Conservation (phyloP, 2,888 invertebrate genomes). For the Pristionchus exspectatus region DNA sequence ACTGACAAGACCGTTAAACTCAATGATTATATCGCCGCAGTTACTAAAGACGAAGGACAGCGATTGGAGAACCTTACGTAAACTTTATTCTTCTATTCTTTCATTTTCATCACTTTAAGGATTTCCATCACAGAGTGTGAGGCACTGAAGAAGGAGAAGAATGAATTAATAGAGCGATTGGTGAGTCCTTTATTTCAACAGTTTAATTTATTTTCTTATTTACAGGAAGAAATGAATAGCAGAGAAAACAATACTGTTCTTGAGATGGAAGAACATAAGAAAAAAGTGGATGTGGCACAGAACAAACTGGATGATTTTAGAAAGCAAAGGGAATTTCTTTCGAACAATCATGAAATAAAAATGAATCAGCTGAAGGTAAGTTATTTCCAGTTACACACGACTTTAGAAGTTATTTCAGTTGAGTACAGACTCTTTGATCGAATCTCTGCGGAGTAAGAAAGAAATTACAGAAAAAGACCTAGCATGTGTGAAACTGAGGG, state of each 20-base stretch:
- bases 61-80: background rate
- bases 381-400: background rate
- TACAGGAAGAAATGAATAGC: background rate
- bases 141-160: background rate
- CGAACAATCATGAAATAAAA: background rate
- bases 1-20: background rate
- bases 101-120: background rate
- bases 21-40: background rate
- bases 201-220: background rate
- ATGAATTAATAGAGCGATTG: background rate
- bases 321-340: background rate
- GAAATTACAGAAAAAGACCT: background rate
- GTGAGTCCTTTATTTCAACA: background rate
- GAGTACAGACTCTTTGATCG: background rate
- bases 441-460: background rate
- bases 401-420: background rate
- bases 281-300: background rate
- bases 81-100: no score
- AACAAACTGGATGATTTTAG: background rate
- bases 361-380: background rate
- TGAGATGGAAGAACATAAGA: background rate
- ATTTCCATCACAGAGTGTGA: background rate
- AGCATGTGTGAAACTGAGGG: background rate
- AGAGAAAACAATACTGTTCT: background rate
- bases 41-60: constrained; percentile 5